Conservation (phyloP, 2,888 invertebrate genomes). For the Mythimna ferrago region DNA sequence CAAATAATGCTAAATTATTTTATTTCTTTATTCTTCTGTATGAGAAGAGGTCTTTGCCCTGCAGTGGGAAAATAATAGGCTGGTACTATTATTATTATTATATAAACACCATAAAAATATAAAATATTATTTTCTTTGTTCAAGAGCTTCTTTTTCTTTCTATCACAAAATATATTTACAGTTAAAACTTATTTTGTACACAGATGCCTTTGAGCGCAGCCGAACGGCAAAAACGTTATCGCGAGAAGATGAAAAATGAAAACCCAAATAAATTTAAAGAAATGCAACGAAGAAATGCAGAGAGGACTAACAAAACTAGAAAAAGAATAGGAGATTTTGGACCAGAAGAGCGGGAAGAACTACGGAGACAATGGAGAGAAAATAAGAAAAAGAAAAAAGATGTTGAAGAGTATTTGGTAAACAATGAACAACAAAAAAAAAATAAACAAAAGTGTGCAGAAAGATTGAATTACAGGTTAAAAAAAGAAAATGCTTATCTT, state of each 20-base stretch:
- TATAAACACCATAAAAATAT: too few relatives aligned
- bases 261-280: conserved; percentile 1
- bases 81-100: too few relatives aligned
- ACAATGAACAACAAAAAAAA: not conserved
- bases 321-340: not conserved
- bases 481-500: not conserved
- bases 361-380: not conserved
- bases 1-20: too few relatives aligned
- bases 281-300: not conserved
- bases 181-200: too few relatives aligned
- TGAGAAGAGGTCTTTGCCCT: too few relatives aligned
- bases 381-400: not conserved
- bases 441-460: not conserved
- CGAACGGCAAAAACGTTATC: not conserved
- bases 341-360: not conserved
- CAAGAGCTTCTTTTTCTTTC: too few relatives aligned
- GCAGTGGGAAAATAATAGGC: too few relatives aligned
- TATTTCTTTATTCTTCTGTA: too few relatives aligned
- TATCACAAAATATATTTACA: not conserved
- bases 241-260: conserved; percentile 2
- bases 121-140: too few relatives aligned
- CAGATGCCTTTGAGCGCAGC: not conserved
- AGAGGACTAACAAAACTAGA: too few relatives aligned
- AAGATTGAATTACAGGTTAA: not conserved
- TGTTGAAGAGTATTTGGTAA: not conserved